These are phyloP conservation scores for Orchestia grillus DNA, from an alignment of 1,140 invertebrate genomes.

Conservation along the genomic window DNA sequence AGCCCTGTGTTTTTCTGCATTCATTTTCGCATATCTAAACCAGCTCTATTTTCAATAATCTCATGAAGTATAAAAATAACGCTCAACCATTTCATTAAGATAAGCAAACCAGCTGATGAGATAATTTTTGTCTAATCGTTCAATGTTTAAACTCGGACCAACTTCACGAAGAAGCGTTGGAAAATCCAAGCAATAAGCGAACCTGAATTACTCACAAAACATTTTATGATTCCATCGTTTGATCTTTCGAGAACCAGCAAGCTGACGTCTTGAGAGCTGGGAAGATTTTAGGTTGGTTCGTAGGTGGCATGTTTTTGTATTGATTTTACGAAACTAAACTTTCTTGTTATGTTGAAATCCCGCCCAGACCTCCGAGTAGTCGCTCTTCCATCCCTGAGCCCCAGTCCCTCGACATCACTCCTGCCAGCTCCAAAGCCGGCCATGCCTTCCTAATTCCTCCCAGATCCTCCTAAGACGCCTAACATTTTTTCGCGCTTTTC, in stretches of 20 bases:
- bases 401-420: not conserved
- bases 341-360: not conserved
- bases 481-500: constrained; percentile 31
- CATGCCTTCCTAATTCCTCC: constrained; percentile 16
- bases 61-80: too few relatives aligned
- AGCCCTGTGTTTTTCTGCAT: too few relatives aligned
- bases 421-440: constrained; percentile 24
- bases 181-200: not conserved
- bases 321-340: not conserved
- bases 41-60: too few relatives aligned
- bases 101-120: not conserved
- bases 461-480: constrained; percentile 11
- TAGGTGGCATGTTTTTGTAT: not conserved
- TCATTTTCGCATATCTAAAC: too few relatives aligned
- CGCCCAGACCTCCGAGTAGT: not conserved
- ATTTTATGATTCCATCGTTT: not conserved
- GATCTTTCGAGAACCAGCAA: not conserved
- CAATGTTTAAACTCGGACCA: not conserved
- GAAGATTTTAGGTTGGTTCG: not conserved
- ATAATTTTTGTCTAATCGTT: not conserved
- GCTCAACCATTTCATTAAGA: not conserved
- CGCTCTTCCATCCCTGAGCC: not conserved
- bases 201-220: not conserved
- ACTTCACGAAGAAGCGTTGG: not conserved
- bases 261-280: not conserved